Conservation (phyloP, 2,797 vertebrate genomes). For the Phataginus tricuspis region DNA sequence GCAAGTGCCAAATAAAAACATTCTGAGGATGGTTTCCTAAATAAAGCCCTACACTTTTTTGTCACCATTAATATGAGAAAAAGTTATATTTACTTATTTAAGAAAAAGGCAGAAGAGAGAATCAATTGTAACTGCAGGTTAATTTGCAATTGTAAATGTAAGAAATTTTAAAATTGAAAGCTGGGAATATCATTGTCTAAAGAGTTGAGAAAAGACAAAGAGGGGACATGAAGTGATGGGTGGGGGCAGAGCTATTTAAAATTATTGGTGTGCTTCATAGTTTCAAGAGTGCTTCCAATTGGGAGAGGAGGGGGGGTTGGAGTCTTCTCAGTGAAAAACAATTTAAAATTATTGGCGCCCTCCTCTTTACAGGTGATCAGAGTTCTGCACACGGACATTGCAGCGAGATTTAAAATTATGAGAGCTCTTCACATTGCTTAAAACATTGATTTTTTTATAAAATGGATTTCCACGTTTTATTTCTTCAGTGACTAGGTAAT, state of each 20-base stretch:
- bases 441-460: constrained; percentile 88
- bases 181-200: background rate
- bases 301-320: constrained; percentile 60
- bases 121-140: background rate
- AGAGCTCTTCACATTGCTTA: constrained; percentile 86
- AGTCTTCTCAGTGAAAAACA: constrained; percentile 73
- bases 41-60: constrained; percentile 14
- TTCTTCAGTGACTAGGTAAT: constrained; percentile 85
- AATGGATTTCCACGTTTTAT: constrained; percentile 86
- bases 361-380: constrained; percentile 83
- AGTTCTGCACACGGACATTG: constrained; percentile 69
- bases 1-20: constrained; percentile 68
- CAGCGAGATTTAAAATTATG: constrained; percentile 84
- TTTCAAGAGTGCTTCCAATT: constrained; percentile 81
- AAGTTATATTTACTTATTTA: background rate
- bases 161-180: constrained; percentile 29
- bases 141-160: background rate
- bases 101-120: background rate
- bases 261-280: constrained; percentile 68
- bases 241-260: constrained; percentile 51
- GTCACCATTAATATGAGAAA: constrained; percentile 30
- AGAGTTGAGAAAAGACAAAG: constrained; percentile 42
- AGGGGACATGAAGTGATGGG: background rate
- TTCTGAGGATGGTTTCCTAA: constrained; percentile 44
- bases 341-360: constrained; percentile 82